Conservation (phyloP, 2,888 invertebrate genomes). For the Thalpophila matura region DNA sequence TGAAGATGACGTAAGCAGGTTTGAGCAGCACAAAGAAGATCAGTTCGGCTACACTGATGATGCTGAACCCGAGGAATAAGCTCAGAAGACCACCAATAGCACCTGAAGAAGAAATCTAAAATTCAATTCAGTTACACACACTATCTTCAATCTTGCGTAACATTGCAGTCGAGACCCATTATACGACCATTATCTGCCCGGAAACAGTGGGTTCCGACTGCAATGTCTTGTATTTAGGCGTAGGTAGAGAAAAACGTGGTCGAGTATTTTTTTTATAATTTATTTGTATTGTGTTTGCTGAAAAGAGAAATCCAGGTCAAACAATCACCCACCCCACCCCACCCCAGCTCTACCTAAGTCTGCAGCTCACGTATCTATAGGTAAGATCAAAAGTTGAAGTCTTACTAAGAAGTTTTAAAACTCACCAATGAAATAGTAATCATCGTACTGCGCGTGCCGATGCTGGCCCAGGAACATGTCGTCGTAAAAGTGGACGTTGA, state of each 20-base stretch:
- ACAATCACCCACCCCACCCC: too few species aligned
- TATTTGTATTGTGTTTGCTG: too few species aligned
- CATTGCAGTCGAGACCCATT: too few species aligned
- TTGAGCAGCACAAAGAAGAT: conserved; percentile 83
- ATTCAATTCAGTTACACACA: neutral
- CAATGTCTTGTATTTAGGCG: too few species aligned
- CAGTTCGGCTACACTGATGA: conserved; percentile 86
- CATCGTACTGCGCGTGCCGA: conserved; percentile 86
- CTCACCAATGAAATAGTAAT: conserved; percentile 86
- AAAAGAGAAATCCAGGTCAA: too few species aligned
- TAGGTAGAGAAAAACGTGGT: too few species aligned
- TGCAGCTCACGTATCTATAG: too few species aligned
- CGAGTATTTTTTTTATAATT: too few species aligned
- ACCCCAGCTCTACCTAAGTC: too few species aligned
- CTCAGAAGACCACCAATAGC: conserved; percentile 88
- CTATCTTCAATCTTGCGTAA: too few species aligned
- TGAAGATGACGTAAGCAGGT: conserved; percentile 74
- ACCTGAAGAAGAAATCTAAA: conserved; percentile 70
- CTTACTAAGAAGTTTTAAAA: neutral
- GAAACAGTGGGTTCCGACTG: too few species aligned
- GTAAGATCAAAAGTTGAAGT: neutral
- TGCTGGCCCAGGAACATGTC: conserved; percentile 86
- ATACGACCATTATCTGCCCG: too few species aligned
- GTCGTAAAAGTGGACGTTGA: conserved; percentile 86
- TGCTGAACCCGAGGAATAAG: conserved; percentile 87